phyloP scores from a whole-genome alignment of 2,888 invertebrate genomes.

The Cynaeus angustus region DNA sequence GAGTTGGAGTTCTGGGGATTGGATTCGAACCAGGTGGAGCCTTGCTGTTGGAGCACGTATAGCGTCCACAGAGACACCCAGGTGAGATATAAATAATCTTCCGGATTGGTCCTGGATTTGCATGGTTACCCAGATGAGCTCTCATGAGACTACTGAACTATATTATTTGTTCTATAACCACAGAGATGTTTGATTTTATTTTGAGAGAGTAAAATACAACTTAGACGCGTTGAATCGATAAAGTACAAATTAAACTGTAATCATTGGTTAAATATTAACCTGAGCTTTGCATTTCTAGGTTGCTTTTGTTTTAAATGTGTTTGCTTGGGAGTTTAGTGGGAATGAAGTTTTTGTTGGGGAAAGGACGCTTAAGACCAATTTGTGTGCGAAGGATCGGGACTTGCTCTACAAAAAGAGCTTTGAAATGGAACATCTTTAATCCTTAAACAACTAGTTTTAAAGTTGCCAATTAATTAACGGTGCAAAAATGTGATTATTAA shows the following conservation, averaged over 20 bases:
- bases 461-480: not conserved
- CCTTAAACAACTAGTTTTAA: too few species aligned
- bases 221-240: too few species aligned
- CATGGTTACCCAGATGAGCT: constrained; percentile 1
- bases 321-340: not conserved
- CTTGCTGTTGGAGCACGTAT: constrained; percentile 99
- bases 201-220: too few species aligned
- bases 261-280: not conserved
- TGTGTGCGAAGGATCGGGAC: not conserved
- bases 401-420: not conserved
- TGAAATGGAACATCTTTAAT: not conserved
- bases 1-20: constrained; percentile 98
- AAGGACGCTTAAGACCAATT: constrained; percentile 2
- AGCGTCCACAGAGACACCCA: constrained; percentile 89
- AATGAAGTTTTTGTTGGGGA: not conserved
- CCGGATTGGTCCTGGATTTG: constrained; percentile 5
- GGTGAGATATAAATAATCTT: constrained; percentile 72
- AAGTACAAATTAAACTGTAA: not conserved
- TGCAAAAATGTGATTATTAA: not conserved
- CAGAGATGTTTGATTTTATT: too few species aligned
- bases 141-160: not conserved
- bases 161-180: not conserved
- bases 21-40: constrained; percentile 98
- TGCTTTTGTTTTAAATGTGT: not conserved
- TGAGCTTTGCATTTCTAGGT: not conserved